These are phyloP conservation scores for Parus major DNA, from an alignment of 2,113 vertebrate genomes.

Conservation along the genomic window DNA sequence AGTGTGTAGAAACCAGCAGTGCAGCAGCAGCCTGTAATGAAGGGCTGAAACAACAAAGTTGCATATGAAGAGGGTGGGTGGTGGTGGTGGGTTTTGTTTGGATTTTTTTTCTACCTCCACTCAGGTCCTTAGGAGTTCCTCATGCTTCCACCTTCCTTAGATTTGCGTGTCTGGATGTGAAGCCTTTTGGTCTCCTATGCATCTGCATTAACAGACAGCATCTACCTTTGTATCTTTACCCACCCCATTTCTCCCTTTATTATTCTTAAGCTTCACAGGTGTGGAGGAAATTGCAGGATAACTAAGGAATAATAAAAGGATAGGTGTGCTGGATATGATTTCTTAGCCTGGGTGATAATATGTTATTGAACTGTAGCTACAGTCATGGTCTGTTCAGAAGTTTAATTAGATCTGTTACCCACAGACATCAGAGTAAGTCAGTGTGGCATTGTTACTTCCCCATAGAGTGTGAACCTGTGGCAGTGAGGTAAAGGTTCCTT, in stretches of 20 bases:
- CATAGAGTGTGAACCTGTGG: background rate
- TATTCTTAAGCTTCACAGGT: background rate
- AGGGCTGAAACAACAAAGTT: background rate
- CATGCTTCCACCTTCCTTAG: background rate
- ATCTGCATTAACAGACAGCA: background rate
- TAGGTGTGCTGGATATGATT: background rate
- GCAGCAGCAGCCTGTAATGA: background rate
- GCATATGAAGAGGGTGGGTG: background rate
- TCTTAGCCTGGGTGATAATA: background rate
- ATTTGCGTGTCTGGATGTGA: background rate
- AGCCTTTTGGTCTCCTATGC: background rate
- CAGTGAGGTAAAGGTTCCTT: background rate
- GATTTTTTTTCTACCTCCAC: too few relatives aligned
- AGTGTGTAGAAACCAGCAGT: background rate
- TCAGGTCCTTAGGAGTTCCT: background rate
- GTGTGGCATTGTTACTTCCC: background rate
- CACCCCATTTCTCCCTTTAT: background rate
- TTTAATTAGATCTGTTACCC: slow-evolving; percentile 20
- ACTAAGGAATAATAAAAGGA: background rate
- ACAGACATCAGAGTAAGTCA: background rate
- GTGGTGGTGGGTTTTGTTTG: background rate
- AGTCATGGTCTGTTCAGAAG: background rate
- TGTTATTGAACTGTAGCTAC: background rate
- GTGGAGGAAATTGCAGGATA: background rate
- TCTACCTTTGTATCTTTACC: background rate